A percentile compares a stretch with the other conserved stretches of the same genome.
phyloP scores from a whole-genome alignment of 1,140 invertebrate species.

The Drosophila sproati region DNA sequence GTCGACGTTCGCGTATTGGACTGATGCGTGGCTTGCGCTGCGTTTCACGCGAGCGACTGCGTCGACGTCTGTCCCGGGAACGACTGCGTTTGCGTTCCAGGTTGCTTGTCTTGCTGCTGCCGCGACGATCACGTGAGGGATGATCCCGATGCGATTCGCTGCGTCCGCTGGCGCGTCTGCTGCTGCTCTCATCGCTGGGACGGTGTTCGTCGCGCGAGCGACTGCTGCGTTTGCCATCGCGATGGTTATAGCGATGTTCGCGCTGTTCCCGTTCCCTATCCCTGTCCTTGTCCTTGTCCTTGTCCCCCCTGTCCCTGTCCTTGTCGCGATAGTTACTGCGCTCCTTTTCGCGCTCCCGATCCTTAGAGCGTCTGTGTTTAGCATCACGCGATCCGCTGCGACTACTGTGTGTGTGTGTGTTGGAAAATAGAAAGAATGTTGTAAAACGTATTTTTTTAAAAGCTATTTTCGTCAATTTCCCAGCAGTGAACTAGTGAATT shows the following conservation, averaged over 20 bases:
- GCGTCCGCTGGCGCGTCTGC: slow-evolving; percentile 15
- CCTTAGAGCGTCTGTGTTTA: slow-evolving; percentile 63
- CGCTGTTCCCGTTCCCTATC: slow-evolving; percentile 61
- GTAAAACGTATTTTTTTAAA: too few species aligned
- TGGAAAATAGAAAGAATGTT: too few species aligned
- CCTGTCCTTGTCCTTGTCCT: slow-evolving; percentile 46
- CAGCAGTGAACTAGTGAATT: too few species aligned
- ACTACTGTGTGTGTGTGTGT: slow-evolving; percentile 41
- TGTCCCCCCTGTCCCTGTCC: slow-evolving; percentile 83
- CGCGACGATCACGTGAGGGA: slow-evolving; percentile 85
- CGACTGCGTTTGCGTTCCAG: slow-evolving; percentile 60
- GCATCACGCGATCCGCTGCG: slow-evolving; percentile 68
- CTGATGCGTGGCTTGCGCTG: slow-evolving; percentile 46
- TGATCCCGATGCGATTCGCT: slow-evolving; percentile 78
- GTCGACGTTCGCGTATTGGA: slow-evolving; percentile 62
- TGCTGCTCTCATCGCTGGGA: slow-evolving; percentile 18
- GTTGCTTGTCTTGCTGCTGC: slow-evolving; percentile 57
- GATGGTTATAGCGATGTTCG: slow-evolving; percentile 52
- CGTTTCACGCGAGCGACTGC: slow-evolving; percentile 77
- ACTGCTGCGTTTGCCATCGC: slow-evolving; percentile 53
- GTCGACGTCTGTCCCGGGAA: slow-evolving; percentile 55
- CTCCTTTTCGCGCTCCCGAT: slow-evolving; percentile 59
- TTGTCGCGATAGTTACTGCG: slow-evolving; percentile 62
- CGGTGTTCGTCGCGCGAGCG: slow-evolving; percentile 62
- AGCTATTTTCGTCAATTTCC: too few species aligned